Conservation (phyloP, 2,113 vertebrate species). For the Tympanuchus pallidicinctus region DNA sequence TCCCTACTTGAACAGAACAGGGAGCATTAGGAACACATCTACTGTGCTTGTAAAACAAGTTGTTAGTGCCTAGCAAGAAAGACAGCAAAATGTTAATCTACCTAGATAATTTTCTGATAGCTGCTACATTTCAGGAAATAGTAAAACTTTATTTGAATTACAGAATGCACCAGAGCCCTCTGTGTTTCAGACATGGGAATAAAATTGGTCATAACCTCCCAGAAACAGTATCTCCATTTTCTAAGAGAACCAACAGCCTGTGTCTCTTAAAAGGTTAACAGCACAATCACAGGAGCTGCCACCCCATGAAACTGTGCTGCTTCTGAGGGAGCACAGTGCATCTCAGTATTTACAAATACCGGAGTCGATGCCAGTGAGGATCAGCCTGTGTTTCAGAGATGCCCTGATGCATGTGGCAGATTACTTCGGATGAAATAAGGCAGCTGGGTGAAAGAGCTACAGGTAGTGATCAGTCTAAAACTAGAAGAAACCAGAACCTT, state of each 20-base stretch:
- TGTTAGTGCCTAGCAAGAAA: neutral
- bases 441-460: neutral
- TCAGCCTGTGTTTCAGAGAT: neutral
- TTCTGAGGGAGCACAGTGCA: neutral
- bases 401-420: neutral
- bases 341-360: neutral
- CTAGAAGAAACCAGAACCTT: neutral
- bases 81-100: neutral
- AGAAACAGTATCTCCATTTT: neutral
- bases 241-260: neutral
- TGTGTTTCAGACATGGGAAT: neutral
- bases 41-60: neutral
- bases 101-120: neutral
- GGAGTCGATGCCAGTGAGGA: neutral
- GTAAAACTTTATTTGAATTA: conserved; percentile 33
- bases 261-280: neutral
- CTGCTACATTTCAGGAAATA: conserved; percentile 16
- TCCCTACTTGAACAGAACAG: neutral
- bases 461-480: neutral
- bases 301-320: neutral
- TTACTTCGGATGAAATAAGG: neutral
- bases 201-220: neutral
- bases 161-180: neutral
- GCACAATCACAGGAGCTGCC: neutral
- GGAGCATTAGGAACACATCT: neutral